phyloP scores from a whole-genome alignment of 2,797 vertebrate species.

The Poecilia wingei region DNA sequence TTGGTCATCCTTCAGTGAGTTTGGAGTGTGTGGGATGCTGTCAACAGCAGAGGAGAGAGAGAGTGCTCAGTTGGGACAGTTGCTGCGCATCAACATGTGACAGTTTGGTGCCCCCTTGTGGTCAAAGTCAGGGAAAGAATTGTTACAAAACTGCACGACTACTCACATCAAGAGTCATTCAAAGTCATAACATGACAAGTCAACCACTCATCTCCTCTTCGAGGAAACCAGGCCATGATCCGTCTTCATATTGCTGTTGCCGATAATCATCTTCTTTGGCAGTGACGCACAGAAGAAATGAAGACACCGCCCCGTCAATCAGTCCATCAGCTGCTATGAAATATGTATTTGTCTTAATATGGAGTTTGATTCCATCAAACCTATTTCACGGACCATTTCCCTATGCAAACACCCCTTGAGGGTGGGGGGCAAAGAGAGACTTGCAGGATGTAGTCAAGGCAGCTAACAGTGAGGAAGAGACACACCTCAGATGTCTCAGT shows the following conservation, averaged over 20 bases:
- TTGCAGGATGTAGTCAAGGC: conserved; percentile 20
- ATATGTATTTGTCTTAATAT: conserved; percentile 74
- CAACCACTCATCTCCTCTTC: conserved; percentile 24
- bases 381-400: conserved; percentile 79
- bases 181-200: conserved; percentile 41
- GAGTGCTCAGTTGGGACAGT: conserved; percentile 20
- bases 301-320: conserved; percentile 64
- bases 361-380: conserved; percentile 73
- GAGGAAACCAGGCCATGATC: conserved; percentile 49
- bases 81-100: conserved; percentile 38
- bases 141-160: not conserved
- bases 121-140: not conserved
- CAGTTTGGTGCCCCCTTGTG: conserved; percentile 69
- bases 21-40: conserved; percentile 40
- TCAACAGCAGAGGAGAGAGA: conserved; percentile 38
- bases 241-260: conserved; percentile 34
- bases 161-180: conserved; percentile 24
- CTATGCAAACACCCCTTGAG: conserved; percentile 69
- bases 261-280: conserved; percentile 57
- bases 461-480: conserved; percentile 22
- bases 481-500: conserved; percentile 22
- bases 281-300: conserved; percentile 54
- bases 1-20: conserved; percentile 60
- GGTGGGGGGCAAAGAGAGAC: conserved; percentile 33
- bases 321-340: conserved; percentile 60